Conservation (phyloP, 2,797 vertebrate species). For the Intellagama lesueurii region DNA sequence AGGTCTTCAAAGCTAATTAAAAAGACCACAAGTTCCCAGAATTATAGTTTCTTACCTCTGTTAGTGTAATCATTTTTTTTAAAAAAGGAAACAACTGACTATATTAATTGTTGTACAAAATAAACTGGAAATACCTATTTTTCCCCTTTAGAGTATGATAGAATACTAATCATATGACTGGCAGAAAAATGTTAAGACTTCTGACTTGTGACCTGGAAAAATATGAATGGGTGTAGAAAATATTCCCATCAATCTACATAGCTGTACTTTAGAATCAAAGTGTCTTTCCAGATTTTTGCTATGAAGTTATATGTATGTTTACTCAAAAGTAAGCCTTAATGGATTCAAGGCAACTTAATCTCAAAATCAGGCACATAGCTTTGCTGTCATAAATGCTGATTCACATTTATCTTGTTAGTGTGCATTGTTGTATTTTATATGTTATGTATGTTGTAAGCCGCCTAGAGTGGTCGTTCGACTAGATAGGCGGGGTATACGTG, state of each 20-base stretch:
- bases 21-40: neutral
- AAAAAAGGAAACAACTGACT: constrained; percentile 51
- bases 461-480: too few relatives aligned
- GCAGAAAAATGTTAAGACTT: constrained; percentile 14
- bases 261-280: neutral
- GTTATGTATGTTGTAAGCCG: too few relatives aligned
- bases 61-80: neutral
- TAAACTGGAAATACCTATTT: constrained; percentile 25
- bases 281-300: too few relatives aligned
- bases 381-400: neutral
- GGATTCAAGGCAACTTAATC: neutral
- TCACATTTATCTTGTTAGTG: neutral
- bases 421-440: too few relatives aligned
- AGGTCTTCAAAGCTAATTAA: neutral
- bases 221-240: neutral
- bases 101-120: constrained; percentile 38
- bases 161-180: constrained; percentile 5
- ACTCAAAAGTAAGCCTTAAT: neutral
- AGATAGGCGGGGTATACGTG: too few relatives aligned
- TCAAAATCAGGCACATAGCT: too few relatives aligned
- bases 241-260: constrained; percentile 20
- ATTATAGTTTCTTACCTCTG: neutral
- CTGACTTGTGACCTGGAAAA: constrained; percentile 9
- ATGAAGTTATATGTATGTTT: neutral
- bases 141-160: constrained; percentile 29